Percentiles rank a stretch among this genome's conserved stretches.
Evolutionary conservation across 2,797 vertebrate species (phyloP).

Genomic region (Sebastes steindachneri): DNA sequence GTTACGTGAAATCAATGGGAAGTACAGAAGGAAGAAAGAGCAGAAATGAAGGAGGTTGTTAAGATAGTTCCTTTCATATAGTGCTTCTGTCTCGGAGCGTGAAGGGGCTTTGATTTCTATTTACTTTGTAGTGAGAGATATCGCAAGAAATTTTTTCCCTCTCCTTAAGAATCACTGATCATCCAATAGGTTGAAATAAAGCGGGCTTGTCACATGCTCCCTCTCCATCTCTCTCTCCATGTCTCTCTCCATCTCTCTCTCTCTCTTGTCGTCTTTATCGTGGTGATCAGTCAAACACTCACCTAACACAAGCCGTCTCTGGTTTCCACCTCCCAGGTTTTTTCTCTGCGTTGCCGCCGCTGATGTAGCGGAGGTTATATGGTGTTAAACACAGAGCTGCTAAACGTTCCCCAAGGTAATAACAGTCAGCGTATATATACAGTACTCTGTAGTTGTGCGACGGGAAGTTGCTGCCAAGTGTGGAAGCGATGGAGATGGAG

Average conservation of each 20-base stretch:
- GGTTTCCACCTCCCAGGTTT: slow-evolving; percentile 76
- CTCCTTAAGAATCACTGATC: slow-evolving; percentile 80
- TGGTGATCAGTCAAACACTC: slow-evolving; percentile 75
- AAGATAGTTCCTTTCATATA: slow-evolving; percentile 79
- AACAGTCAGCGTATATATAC: slow-evolving; percentile 77
- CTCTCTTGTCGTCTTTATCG: slow-evolving; percentile 70
- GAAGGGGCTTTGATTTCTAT: slow-evolving; percentile 82
- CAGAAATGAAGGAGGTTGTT: slow-evolving; percentile 71
- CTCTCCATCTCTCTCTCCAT: slow-evolving; percentile 31
- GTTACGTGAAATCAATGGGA: slow-evolving; percentile 77
- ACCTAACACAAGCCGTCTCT: slow-evolving; percentile 71
- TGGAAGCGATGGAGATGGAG: slow-evolving; percentile 31
- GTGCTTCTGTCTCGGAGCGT: slow-evolving; percentile 65
- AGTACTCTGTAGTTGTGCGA: slow-evolving; percentile 20
- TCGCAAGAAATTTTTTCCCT: slow-evolving; percentile 77
- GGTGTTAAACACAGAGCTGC: slow-evolving; percentile 85
- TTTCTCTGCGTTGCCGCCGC: slow-evolving; percentile 67
- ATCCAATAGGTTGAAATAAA: slow-evolving; percentile 81
- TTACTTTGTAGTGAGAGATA: slow-evolving; percentile 84
- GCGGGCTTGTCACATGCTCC: slow-evolving; percentile 56
- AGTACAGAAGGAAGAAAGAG: slow-evolving; percentile 47
- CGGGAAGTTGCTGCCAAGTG: slow-evolving; percentile 52
- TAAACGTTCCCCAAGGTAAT: slow-evolving; percentile 85
- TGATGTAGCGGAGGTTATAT: slow-evolving; percentile 80
- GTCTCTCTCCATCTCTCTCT: slow-evolving; percentile 1